These are phyloP conservation scores for Gallinago solitaria DNA, from an alignment of 2,797 vertebrate genomes.

Conservation along the genomic window DNA sequence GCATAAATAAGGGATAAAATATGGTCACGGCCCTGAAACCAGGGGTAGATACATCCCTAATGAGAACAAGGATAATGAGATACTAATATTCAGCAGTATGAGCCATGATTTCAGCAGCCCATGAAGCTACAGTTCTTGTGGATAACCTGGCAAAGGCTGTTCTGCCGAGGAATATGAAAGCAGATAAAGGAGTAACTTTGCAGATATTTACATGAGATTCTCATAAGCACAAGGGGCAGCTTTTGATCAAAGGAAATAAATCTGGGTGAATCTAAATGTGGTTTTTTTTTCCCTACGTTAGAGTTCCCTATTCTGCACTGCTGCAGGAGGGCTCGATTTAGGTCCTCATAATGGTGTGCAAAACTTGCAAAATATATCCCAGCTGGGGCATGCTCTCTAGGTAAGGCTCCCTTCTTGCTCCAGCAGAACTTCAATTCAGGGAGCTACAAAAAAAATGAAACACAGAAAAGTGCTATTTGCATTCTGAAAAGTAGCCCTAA, in stretches of 20 bases:
- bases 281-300: not conserved
- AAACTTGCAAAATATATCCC: conserved; percentile 15
- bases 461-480: not conserved
- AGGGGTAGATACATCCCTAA: not conserved
- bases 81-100: conserved; percentile 1
- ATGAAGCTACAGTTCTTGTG: not conserved
- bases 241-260: conserved; percentile 68
- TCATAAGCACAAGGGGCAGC: conserved; percentile 55
- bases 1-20: not conserved
- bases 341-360: conserved; percentile 26
- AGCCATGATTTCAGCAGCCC: not conserved
- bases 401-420: conserved; percentile 11
- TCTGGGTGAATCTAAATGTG: conserved; percentile 62
- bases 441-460: not conserved
- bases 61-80: not conserved
- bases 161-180: conserved; percentile 24
- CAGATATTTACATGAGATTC: conserved; percentile 64
- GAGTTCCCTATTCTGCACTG: not conserved
- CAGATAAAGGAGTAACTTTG: conserved; percentile 42
- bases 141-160: conserved; percentile 18
- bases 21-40: not conserved
- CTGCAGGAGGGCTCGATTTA: conserved; percentile 14
- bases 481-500: not conserved
- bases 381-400: not conserved
- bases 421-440: not conserved